A percentile compares a stretch with the other conserved stretches of the same genome.
phyloP scores from a whole-genome alignment of 53 echinoderm and acorn worm species.

The Astropecten irregularis region DNA sequence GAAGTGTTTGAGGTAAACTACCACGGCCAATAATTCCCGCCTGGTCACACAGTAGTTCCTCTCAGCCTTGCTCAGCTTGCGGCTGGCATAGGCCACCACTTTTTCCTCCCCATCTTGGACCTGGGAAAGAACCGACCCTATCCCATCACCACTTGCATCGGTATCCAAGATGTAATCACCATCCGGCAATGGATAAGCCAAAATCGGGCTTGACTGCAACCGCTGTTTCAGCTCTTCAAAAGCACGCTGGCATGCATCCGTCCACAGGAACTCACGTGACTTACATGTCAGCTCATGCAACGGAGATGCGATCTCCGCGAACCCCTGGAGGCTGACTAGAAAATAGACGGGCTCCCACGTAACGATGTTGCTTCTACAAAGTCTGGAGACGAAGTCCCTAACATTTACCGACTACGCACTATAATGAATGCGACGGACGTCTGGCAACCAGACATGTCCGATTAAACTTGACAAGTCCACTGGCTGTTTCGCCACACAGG shows the following conservation, averaged over 20 bases:
- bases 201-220: not conserved
- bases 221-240: not conserved
- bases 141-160: not conserved
- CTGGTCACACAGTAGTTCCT: not conserved
- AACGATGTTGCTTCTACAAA: no score
- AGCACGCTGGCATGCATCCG: not conserved
- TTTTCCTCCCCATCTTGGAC: not conserved
- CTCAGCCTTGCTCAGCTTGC: not conserved
- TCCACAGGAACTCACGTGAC: not conserved
- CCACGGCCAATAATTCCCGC: not conserved
- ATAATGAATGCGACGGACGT: no score
- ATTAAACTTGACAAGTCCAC: no score
- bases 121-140: not conserved
- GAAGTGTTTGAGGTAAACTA: not conserved
- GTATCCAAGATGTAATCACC: conserved; percentile 10
- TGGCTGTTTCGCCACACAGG: not conserved
- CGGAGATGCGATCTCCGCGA: not conserved
- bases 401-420: no score
- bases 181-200: not conserved
- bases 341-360: no score
- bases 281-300: not conserved
- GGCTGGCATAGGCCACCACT: not conserved
- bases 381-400: no score
- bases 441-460: no score
- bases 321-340: no score